phyloP scores from a whole-genome alignment of 2,888 invertebrate species.

The Tenthredo distinguenda region DNA sequence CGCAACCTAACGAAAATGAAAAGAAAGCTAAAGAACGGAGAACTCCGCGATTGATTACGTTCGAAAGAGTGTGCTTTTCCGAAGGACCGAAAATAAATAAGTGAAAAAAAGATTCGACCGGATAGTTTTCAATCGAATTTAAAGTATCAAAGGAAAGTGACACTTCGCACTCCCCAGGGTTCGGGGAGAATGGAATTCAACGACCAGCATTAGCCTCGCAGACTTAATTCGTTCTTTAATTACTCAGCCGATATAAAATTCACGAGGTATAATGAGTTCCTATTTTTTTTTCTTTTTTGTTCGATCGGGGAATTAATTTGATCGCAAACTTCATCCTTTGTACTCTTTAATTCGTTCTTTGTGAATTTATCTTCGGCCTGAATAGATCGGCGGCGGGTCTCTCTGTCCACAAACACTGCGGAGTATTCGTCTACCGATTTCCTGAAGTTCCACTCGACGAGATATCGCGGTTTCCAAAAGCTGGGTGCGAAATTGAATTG shows the following conservation, averaged over 20 bases:
- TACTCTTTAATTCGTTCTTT: neutral
- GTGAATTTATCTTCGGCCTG: neutral
- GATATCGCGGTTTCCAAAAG: neutral
- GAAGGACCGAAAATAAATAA: neutral
- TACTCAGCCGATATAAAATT: neutral
- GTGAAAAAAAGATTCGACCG: neutral
- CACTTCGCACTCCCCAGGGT: neutral
- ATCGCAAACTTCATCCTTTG: neutral
- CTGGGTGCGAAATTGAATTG: conserved; percentile 50
- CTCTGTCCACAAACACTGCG: neutral
- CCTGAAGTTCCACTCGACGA: neutral
- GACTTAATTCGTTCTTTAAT: conserved; percentile 13
- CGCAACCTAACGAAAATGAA: neutral
- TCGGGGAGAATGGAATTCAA: neutral
- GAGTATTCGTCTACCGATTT: neutral
- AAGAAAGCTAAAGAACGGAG: neutral
- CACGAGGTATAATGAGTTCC: neutral
- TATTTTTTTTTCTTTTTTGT: neutral
- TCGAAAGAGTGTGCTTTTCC: conserved; percentile 10
- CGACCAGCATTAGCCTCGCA: neutral
- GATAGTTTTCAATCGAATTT: conserved; percentile 43
- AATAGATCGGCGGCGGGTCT: neutral
- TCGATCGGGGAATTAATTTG: neutral
- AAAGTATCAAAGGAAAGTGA: conserved; percentile 43
- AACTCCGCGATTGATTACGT: conserved; percentile 27